Base-by-base conservation (phyloP, 2,113 vertebrate genomes). In the Anser cygnoides region DNA sequence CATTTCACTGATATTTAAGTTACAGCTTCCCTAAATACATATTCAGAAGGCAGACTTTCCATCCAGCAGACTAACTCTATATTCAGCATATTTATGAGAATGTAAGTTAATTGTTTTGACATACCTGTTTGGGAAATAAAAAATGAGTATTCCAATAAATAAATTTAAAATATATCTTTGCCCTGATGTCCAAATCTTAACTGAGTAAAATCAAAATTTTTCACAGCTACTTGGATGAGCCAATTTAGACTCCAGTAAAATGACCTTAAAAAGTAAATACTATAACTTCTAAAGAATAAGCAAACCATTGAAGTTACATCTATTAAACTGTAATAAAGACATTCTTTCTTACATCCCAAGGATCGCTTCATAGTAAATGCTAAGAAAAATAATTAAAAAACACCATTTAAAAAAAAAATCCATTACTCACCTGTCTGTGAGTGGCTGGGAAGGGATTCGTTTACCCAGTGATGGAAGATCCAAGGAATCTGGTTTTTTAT, bases 401-500 rank as follows among this genome's bases (percentile, higher is more conserved):
- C 23, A 70, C 8, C 44, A 46, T 23, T 10, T 22, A 55, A 33
- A 19, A 13, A 55, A 55, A 55, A 44, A 11, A 0, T 0, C 4
- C 43, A 49, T 6, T 52, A 54, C 85, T 92, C 57, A 99, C 99
- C 99, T 99, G 97, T 99, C 99, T 95, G 99, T 99, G 21, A 99
- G 98, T 28, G 98, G 99, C 95, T 99, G 99, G 28, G 98, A 99
- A 54, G 99, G 98, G 76, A 99, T 98, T 74, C 99, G 98, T 97
- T 99, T 99, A 84, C 98, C 98, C 72, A 99, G 95, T 5, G 99
- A 98, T 2, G 99, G 99, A 65, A 99, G 98, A 97, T 99, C 99
- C 91, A 99, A 96, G n/a, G 99, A 99, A 97, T 99, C 99, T 10
- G 99, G 99, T 94, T 99, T 99, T 96, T 99, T 99, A 94, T 99